Base-by-base conservation (phyloP, 2,113 vertebrate genomes). In the Neotoma lepida region DNA sequence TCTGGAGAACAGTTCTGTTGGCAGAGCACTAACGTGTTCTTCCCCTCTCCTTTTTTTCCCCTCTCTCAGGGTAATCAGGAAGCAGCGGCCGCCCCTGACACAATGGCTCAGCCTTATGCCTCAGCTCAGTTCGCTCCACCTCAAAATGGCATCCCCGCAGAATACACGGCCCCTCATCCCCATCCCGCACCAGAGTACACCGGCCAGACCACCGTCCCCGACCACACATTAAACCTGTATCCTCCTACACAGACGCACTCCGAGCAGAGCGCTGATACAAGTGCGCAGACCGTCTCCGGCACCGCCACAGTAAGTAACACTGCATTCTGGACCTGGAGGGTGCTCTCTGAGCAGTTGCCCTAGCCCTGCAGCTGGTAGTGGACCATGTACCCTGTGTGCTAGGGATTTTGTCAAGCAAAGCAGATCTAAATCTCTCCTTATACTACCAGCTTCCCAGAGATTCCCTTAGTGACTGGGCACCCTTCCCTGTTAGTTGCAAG, bases 31-130 rank as follows among this genome's bases (percentile, higher is more conserved):
- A 74, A 6, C 0, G 18, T 1, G 24, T 87, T 51, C 33, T 93
- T 66, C 91, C 61, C 81, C 33, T 76, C 1, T 76, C n/a, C 68
- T 9, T 71, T 9, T 9, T 41, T 17, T 0, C 64, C 6, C 56
- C 26, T 66, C 51, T 82, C 66, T 3, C 98, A 99, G 99, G 99
- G 99, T 99, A 99, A 99, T 98, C 99, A 99, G 98, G 99, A 99
- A 98, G 99, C 99, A 96, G 98, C 99, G 94, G 98, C 99, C 95
- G 98, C 99, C 98, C 99, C 99, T 95, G 99, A 99, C 98, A 99
- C 99, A 91, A 99, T 99, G 99, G 99, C 99, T 93, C 99, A 99
- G 98, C 99, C 99, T 98, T 99, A 99, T 12, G 98, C 99, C 80
- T 99, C 99, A 4, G 99, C 99, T 90, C 99, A 99, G 98, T 99